A percentile compares a stretch with the other conserved stretches of the same genome.
phyloP scores from a whole-genome alignment of 2,888 invertebrate species.

The Drosophila rellima region DNA sequence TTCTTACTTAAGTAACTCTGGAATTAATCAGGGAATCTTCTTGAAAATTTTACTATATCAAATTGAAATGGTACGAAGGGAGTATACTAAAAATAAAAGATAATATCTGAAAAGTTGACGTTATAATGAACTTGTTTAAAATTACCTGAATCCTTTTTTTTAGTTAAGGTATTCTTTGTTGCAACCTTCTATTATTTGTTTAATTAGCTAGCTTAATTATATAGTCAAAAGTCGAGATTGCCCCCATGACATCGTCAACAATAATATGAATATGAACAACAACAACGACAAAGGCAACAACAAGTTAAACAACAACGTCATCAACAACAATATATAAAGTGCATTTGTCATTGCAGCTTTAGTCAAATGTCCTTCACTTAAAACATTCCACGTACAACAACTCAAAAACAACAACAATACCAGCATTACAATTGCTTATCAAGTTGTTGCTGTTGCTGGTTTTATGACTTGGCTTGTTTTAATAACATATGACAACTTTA shows the following conservation, averaged over 20 bases:
- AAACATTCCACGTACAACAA: slow-evolving; percentile 35
- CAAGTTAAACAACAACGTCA: slow-evolving; percentile 3
- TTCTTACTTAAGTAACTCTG: not conserved
- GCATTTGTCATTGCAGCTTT: slow-evolving; percentile 46
- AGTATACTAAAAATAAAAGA: not conserved
- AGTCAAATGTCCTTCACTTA: slow-evolving; percentile 38
- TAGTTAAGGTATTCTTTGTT: not conserved
- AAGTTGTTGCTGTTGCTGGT: slow-evolving; percentile 21
- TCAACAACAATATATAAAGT: slow-evolving; percentile 21
- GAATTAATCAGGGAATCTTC: too few species aligned
- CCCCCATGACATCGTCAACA: slow-evolving; percentile 36
- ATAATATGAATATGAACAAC: slow-evolving; percentile 6
- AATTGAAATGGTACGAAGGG: not conserved
- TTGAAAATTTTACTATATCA: not conserved
- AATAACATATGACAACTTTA: slow-evolving; percentile 28
- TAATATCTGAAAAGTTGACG: not conserved
- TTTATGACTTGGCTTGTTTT: slow-evolving; percentile 39
- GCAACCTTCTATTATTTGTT: slow-evolving; percentile 24
- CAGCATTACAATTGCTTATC: slow-evolving; percentile 25
- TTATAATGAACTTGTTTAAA: too few species aligned
- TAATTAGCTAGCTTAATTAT: slow-evolving; percentile 29
- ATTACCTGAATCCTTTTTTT: not conserved
- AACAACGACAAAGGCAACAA: slow-evolving; percentile 1
- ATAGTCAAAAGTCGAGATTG: slow-evolving; percentile 27
- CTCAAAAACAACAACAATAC: slow-evolving; percentile 5